Base-by-base conservation (phyloP, 2,888 invertebrate species). In the Drosophila neutralis region DNA sequence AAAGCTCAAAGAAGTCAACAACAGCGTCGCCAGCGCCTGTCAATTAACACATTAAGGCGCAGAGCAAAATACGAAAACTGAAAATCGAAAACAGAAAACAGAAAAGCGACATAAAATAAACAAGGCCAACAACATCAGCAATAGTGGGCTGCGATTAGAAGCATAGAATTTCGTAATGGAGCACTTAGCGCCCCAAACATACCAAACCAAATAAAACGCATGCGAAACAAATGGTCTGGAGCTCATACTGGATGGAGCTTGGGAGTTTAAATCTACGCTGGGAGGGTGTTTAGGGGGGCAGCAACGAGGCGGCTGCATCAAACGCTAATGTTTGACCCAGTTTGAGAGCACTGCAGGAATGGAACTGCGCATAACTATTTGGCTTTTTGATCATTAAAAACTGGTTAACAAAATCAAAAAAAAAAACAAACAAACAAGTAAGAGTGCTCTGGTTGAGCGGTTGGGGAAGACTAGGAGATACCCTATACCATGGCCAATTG, bases 111-210 rank as follows among this genome's bases (percentile, higher is more conserved):
- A 49, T 24, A 70, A 71, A 74, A 67, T 82, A 88, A 89, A 80
- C 76, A 79, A 70, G 78, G 78, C 78, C 76, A 82, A 80, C 71
- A 51, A 73, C 87, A 74, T 75, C 75, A 66, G 60, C 38, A 38
- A 60, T 69, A 48, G 76, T 68, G 80, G 61, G 66, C 58, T 53
- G 54, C 68, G 83, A 90, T 90, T 87, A 89, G 90, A 89, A 87
- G 84, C 88, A 87, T 83, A 89, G 90, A 89, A 87, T 88, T 88
- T 88, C 87, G 87, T 84, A 89, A 88, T 90, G 65, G 78, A 80
- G 90, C 87, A 87, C 87, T 87, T 87, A 87, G 78, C 76, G 90
- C 78, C 73, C 59, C 33, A 71, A 53, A 36, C 48, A 36, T 27
- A 57, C 69, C 71, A 63, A 74, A 58, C 45, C 63, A 66, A 69